Conservation (phyloP, 1,140 invertebrate genomes). For the Eufriesea mexicana region DNA sequence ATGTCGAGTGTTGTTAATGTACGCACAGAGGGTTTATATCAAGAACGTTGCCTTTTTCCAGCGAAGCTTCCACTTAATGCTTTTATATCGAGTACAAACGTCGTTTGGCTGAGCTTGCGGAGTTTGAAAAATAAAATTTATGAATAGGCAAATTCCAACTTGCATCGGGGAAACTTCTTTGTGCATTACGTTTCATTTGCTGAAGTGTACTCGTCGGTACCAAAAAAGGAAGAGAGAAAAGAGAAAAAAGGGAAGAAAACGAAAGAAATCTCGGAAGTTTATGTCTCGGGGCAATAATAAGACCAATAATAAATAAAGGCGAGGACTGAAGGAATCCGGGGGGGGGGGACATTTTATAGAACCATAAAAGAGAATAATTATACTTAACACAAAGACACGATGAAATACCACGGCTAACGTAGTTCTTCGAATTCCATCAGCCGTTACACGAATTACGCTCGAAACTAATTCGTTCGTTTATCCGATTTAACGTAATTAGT, state of each 20-base stretch:
- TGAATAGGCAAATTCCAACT: background rate
- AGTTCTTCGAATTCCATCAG: too few relatives aligned
- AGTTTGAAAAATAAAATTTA: constrained; percentile 13
- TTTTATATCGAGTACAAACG: background rate
- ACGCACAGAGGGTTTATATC: background rate
- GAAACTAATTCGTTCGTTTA: too few relatives aligned
- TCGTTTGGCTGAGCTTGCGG: background rate
- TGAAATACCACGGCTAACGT: too few relatives aligned
- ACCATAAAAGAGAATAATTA: too few relatives aligned
- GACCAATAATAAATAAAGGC: too few relatives aligned
- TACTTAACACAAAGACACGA: too few relatives aligned
- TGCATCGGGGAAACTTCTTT: background rate
- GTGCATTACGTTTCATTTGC: background rate
- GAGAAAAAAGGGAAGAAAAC: background rate
- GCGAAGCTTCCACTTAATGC: background rate
- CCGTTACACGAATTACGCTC: too few relatives aligned
- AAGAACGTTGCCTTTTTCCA: background rate
- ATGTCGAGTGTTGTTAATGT: background rate
- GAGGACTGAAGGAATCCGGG: too few relatives aligned
- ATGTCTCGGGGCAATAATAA: too few relatives aligned
- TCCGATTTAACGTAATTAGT: too few relatives aligned
- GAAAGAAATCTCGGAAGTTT: too few relatives aligned
- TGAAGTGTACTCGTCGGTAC: background rate
- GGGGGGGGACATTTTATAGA: too few relatives aligned
- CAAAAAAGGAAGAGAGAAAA: background rate